Evolutionary conservation across 2,797 vertebrate species (phyloP).

Genomic region (Hypotaenidia philippensis): DNA sequence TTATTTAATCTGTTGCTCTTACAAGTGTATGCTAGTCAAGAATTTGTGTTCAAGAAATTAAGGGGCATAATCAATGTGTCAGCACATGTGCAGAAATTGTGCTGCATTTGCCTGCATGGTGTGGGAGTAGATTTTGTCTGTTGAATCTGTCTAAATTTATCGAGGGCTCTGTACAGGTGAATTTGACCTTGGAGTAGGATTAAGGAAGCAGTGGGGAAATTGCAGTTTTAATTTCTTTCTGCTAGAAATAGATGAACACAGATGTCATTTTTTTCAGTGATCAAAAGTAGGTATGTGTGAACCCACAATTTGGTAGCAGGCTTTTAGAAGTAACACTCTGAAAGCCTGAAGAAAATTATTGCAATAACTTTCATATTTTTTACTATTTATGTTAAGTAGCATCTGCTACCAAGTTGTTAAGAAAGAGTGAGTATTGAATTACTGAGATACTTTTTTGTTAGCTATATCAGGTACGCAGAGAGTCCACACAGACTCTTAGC

Average conservation of each 20-base stretch:
- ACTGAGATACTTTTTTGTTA: background rate
- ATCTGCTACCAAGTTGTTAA: background rate
- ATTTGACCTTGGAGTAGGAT: background rate
- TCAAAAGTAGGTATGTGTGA: background rate
- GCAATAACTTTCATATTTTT: background rate
- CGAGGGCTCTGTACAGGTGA: background rate
- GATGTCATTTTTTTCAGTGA: background rate
- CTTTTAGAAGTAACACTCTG: background rate
- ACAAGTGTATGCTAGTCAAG: background rate
- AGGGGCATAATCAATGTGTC: background rate
- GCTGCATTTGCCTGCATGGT: background rate
- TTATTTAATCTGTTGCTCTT: background rate
- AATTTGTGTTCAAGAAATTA: background rate
- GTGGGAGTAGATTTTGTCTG: background rate
- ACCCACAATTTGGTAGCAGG: background rate
- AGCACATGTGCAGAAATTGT: background rate
- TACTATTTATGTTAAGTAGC: background rate
- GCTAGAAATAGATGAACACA: background rate
- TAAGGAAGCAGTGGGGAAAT: background rate
- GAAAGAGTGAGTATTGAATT: background rate
- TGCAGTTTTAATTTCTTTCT: background rate
- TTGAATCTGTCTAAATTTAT: background rate
- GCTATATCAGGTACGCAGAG: background rate
- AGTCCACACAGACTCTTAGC: background rate
- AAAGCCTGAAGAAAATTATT: background rate